phyloP scores from a whole-genome alignment of 2,113 vertebrate species.

The Corapipo altera region DNA sequence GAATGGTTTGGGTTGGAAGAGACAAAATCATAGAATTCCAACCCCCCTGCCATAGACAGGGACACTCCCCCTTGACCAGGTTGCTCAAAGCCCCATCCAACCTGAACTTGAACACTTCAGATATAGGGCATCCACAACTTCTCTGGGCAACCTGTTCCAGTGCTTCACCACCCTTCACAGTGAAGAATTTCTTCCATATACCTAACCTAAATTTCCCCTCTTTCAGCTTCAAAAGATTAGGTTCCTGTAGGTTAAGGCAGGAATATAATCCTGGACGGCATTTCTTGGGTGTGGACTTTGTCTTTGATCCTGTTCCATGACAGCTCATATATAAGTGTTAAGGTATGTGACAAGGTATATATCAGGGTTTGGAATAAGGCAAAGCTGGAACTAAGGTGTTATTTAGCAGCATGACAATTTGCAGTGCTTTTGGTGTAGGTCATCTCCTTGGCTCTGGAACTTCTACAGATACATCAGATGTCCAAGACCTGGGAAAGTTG shows the following conservation, averaged over 20 bases:
- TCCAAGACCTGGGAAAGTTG: background rate
- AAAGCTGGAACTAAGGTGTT: background rate
- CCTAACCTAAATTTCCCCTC: background rate
- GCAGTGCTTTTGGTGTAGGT: background rate
- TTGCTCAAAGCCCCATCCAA: background rate
- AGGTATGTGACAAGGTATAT: background rate
- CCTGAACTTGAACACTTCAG: background rate
- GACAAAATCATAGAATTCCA: background rate
- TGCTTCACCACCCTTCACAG: background rate
- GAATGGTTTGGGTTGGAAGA: background rate
- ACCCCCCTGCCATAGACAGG: background rate
- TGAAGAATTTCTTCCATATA: background rate
- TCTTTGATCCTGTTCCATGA: constrained; percentile 37
- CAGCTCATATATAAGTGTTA: background rate
- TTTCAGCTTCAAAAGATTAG: background rate
- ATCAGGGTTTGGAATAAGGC: background rate
- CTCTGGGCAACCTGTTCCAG: background rate
- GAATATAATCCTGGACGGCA: background rate
- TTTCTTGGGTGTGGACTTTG: constrained; percentile 30
- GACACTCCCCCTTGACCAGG: background rate
- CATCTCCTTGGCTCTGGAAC: background rate
- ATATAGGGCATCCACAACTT: background rate
- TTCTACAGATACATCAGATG: background rate
- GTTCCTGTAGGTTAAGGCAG: background rate
- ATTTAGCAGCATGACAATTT: background rate